Evolutionary conservation across 2,113 vertebrate genomes (phyloP), one percentile per base, ranked within the genome.

Genomic region (human): DNA sequence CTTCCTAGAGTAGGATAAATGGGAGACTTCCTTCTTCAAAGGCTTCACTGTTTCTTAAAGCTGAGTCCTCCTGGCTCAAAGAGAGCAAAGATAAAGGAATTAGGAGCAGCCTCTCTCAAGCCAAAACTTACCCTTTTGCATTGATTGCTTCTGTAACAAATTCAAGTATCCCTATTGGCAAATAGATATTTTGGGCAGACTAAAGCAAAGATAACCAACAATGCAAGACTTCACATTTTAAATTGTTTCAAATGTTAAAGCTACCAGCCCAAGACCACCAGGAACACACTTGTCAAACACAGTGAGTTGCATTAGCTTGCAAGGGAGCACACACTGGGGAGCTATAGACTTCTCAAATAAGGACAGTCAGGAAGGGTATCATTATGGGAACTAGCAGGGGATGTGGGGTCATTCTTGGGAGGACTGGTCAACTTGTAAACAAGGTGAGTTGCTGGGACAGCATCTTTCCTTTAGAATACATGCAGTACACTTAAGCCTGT

Each of bases 261-360:
- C 35, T 50, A 6, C 40, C 35, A 78, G 48, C 38, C 59, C 23
- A 61, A 86, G 81, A 50, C 25, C 89, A 35, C 38, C 13, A 78
- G 50, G 45, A 40, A 10, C 48, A 68, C 8, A 11, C 43, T 20
- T 18, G 13, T 38, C 81, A 90, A 11, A 38, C 32, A 25, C 0
- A 40, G 12, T 13, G 5, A 50, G 43, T 40, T 66, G n/a, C 50
- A 30, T n/a, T 27, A 7, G 17, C 38, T n/a, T 35, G 9, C 9
- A 57, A 20, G 32, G n/a, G 52, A 16, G 59, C 64, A 32, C 38
- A 81, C 35, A 38, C 8, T 2, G 8, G 16, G 1, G 30, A 61
- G 27, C 61, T 3, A 0, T 2, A 20, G 12, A 5, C 27, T 22
- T 30, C 61, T 38, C 66, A 8, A 6, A 52, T 16, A 23, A 22